These are phyloP conservation scores for Apamea crenata DNA, from an alignment of 2,888 invertebrate species.

Conservation along the genomic window DNA sequence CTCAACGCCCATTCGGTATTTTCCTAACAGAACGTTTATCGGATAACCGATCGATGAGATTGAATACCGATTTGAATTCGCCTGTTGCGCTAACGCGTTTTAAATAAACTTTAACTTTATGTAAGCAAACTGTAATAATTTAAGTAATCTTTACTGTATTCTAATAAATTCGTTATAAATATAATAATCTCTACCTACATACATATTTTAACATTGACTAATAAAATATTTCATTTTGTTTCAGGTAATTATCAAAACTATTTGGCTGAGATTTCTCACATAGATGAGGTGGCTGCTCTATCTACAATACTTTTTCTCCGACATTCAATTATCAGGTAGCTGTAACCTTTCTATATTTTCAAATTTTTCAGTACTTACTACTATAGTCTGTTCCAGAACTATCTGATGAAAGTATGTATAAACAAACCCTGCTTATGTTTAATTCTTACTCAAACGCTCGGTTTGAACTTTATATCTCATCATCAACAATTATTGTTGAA, in stretches of 20 bases:
- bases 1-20: slow-evolving; percentile 68
- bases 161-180: neutral
- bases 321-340: neutral
- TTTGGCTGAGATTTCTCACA: neutral
- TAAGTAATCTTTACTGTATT: neutral
- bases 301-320: neutral
- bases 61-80: slow-evolving; percentile 65
- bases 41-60: slow-evolving; percentile 60
- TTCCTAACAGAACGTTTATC: slow-evolving; percentile 74
- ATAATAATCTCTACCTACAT: neutral
- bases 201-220: neutral
- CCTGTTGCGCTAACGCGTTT: slow-evolving; percentile 44
- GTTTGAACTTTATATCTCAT: neutral
- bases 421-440: neutral
- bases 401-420: neutral
- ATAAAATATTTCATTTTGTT: slow-evolving; percentile 60
- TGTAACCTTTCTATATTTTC: slow-evolving; percentile 1
- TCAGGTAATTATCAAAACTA: slow-evolving; percentile 65
- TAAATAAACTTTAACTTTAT: neutral
- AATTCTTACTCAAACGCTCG: neutral
- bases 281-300: neutral
- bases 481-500: neutral
- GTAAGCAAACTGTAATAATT: neutral
- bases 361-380: neutral
- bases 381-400: neutral